Conservation (phyloP, 1,140 invertebrate genomes). For the Lordiphosa clarofinis region DNA sequence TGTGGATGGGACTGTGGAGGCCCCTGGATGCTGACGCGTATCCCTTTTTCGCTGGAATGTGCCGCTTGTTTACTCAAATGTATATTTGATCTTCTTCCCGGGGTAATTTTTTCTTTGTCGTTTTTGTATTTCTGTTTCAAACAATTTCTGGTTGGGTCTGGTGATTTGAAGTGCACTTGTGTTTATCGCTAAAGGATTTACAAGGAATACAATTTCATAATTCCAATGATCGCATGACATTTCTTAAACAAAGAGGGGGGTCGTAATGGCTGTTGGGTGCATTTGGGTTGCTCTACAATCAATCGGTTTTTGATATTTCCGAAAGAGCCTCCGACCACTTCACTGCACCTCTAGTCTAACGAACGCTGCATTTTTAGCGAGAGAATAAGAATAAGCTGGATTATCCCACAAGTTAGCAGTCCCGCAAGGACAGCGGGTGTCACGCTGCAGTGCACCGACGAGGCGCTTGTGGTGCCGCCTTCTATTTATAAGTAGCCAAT, state of each 20-base stretch:
- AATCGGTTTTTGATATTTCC: no score
- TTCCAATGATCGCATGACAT: constrained; percentile 33
- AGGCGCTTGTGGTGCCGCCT: no score
- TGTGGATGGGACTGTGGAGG: neutral
- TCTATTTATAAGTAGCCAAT: no score
- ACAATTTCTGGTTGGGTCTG: constrained; percentile 3
- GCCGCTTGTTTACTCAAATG: constrained; percentile 69
- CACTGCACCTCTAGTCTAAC: no score
- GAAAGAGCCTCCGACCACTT: no score
- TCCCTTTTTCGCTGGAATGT: constrained; percentile 69
- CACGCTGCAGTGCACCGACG: no score
- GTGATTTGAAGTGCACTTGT: constrained; percentile 32
- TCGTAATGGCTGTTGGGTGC: no score
- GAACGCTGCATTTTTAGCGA: no score
- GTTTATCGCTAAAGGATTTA: constrained; percentile 27
- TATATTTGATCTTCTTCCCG: constrained; percentile 61
- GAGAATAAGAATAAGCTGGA: no score
- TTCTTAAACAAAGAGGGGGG: neutral
- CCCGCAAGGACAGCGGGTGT: no score
- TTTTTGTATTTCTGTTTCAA: constrained; percentile 10
- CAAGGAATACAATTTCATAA: neutral
- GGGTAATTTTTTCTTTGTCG: constrained; percentile 20
- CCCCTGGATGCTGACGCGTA: constrained; percentile 35
- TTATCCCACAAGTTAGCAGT: no score
- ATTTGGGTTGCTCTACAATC: no score